Base-by-base conservation (phyloP, 2,888 invertebrate genomes). In the Acanthosepion esculentum region DNA sequence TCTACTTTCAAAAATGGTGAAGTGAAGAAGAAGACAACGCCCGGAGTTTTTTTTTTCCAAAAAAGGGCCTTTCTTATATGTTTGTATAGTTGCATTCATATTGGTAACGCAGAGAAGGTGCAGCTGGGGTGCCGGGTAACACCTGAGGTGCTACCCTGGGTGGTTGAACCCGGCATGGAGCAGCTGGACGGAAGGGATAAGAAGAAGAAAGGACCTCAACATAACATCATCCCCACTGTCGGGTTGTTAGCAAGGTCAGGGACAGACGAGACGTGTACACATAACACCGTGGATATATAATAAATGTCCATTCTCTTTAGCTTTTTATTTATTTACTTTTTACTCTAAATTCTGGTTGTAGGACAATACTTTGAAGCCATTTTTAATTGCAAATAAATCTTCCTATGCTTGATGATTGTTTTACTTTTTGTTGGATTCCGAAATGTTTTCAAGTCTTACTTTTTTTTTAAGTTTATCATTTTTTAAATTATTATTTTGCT, bases 151-250 rank as follows among this genome's bases (percentile, higher is more conserved):
- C 78, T 78, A 78, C 78, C 78, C 78, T 33, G 78, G 78, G 78
- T n/a, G n/a, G 78, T 78, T 78, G n/a, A 78, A 78, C 78, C 78
- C 78, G 78, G 78, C 78, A 78, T 78, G 78, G 59, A 59, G 59
- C 59, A 59, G 59, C 59, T 59, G 59, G 78, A 78, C 10, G 78
- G 78, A 33, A 33, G n/a, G 78, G 78, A 78, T 78, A 78, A 78
- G 26, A 64, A 64, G 78, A 78, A 78, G 78, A 78, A 78, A 78
- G 78, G 78, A 78, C 78, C n/a, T 78, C 78, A 78, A 78, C 78
- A 78, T 78, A 78, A n/a, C 78, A 78, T 78, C 78, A 78, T 78
- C 78, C 78, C 78, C 78, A 78, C 78, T 78, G 78, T 78, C 78
- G 78, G 78, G 15, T 12, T 78, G 78, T 78, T 78, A 78, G 78